Evolutionary conservation across 2,797 vertebrate genomes (phyloP).

Genomic region (Oreonectes daqikongensis): DNA sequence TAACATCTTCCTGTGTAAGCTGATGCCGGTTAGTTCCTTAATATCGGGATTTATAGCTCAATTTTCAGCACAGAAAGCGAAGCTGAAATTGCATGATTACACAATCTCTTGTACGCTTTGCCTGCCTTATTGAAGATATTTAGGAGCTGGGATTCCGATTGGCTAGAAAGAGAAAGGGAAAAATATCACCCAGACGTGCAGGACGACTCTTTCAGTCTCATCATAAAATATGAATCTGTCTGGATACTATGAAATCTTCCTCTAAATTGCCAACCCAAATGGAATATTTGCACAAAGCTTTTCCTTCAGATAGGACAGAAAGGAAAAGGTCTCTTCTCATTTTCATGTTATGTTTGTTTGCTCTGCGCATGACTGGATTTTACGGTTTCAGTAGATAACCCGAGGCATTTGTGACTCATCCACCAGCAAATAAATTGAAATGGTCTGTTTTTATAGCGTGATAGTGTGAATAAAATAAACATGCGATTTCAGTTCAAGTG

Average conservation of each 20-base stretch:
- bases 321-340: constrained; percentile 17
- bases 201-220: constrained; percentile 15
- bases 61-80: neutral
- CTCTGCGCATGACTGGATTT: constrained; percentile 2
- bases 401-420: neutral
- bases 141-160: constrained; percentile 1
- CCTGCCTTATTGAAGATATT: neutral
- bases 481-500: neutral
- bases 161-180: neutral
- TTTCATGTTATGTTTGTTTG: constrained; percentile 17
- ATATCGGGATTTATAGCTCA: neutral
- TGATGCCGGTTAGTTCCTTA: neutral
- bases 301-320: constrained; percentile 2
- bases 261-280: constrained; percentile 37
- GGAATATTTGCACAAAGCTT: constrained; percentile 31
- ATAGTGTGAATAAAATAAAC: neutral
- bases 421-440: constrained; percentile 12
- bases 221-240: constrained; percentile 40
- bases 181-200: neutral
- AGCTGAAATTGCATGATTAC: neutral
- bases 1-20: neutral
- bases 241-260: constrained; percentile 20
- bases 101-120: neutral
- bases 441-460: neutral
- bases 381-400: constrained; percentile 10